Evolutionary conservation across 2,797 vertebrate species (phyloP).

Genomic region (Fundulus diaphanus): DNA sequence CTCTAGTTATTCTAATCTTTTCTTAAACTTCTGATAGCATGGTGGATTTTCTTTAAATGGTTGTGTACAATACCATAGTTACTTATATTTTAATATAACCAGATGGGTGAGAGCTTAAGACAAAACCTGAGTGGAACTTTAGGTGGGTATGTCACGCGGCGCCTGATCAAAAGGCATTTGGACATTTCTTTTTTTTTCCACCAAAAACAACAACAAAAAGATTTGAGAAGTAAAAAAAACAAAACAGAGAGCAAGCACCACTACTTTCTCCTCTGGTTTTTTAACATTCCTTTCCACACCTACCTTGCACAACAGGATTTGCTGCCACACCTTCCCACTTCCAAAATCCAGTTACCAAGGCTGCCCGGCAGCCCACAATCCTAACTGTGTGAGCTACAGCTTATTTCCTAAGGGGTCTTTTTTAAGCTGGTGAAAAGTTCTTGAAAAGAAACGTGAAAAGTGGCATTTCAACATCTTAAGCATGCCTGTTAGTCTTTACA

Average conservation of each 20-base stretch:
- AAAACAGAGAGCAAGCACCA: background rate
- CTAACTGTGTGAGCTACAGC: background rate
- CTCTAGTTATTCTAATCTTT: background rate
- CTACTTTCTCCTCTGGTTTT: background rate
- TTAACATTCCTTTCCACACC: background rate
- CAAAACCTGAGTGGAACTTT: background rate
- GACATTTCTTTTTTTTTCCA: background rate
- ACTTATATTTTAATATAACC: no score
- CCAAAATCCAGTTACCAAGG: background rate
- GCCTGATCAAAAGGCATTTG: background rate
- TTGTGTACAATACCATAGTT: background rate
- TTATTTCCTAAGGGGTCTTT: background rate
- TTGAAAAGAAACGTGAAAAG: conserved; percentile 4
- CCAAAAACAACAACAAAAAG: background rate
- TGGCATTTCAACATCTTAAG: conserved; percentile 3
- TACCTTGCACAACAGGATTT: conserved; percentile 11
- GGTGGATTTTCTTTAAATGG: background rate
- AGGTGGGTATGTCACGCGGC: background rate
- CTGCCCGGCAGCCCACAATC: background rate
- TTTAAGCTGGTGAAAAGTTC: background rate
- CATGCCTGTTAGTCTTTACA: conserved; percentile 9
- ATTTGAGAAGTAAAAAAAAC: background rate
- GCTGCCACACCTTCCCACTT: conserved; percentile 1
- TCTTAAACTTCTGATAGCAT: background rate
- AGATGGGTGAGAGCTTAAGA: background rate